Conservation (phyloP, 1,140 invertebrate species). For the Drosophila seguyi region DNA sequence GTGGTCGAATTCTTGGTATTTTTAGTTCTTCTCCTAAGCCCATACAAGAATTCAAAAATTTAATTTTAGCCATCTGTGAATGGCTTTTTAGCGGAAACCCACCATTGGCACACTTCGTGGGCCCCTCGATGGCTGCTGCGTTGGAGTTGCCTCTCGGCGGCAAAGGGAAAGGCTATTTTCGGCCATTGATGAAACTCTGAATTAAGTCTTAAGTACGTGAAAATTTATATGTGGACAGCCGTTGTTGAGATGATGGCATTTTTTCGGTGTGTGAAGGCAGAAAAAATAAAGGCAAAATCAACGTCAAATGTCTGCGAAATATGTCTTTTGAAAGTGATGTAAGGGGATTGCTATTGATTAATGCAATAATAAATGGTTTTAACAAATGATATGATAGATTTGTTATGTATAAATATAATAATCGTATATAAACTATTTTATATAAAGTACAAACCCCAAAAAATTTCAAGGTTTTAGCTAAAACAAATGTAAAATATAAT, state of each 20-base stretch:
- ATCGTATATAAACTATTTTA: no score
- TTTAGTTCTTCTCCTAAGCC: conserved; percentile 16
- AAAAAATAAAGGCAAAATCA: no score
- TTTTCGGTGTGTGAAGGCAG: neutral
- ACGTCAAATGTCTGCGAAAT: neutral
- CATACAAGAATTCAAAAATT: conserved; percentile 11
- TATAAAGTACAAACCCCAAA: no score
- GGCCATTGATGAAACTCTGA: conserved; percentile 41
- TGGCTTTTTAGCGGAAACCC: conserved; percentile 29
- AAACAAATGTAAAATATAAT: no score
- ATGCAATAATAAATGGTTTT: neutral
- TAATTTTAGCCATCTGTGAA: conserved; percentile 34
- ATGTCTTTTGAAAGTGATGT: neutral
- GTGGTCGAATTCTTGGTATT: conserved; percentile 22
- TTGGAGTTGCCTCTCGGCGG: neutral
- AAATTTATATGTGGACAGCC: conserved; percentile 34
- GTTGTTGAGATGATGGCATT: neutral
- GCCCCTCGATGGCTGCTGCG: neutral
- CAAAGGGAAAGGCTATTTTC: conserved; percentile 20
- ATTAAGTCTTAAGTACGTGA: conserved; percentile 32
- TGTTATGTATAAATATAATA: no score
- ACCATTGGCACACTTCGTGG: conserved; percentile 24
- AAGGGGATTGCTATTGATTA: neutral
- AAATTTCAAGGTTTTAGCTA: no score
- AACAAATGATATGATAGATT: no score